Evolutionary conservation across 35 echinoderm and acorn worm species (phyloP), one percentile per base, ranked within the genome.

Genomic region (Lytechinus pictus): DNA sequence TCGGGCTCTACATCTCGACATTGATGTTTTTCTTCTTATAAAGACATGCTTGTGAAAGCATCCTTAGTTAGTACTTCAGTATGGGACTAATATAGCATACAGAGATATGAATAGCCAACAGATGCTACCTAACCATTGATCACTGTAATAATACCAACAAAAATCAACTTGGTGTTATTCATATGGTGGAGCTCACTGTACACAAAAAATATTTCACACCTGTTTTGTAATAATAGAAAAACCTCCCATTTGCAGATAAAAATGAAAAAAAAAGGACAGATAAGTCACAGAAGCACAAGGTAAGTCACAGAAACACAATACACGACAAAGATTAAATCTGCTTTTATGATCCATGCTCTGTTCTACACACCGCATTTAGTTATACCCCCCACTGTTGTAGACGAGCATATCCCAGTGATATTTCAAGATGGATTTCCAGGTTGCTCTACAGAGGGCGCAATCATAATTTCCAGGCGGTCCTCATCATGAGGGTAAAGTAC

Each of bases 401-500:
- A 24, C 5, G 19, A 14, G 6, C 66, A 79, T 79, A 71, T 71
- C 21, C 21, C n/a, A 24, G 21, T 24, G 21, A 79, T 71, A 71
- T 71, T 71, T 71, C 61, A 19, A 19, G 24, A 71, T 60, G 10
- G 57, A 60, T 60, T 12, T n/a, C 66, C 12, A 79, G 2, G 14
- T 7, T 24, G 19, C 19, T 5, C 19, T 79, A 52, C 54, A 24
- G 53, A 72, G 27, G 66, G 66, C 71, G 14, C 10, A 58, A 52
- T 95, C 55, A 96, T 72, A 99, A 95, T 92, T 97, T 97, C 95
- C 97, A 99, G 9, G 98, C 98, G 54, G 96, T 97, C 57, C 92
- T 96, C 98, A 99, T 99, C 98, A 99, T 99, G 4, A 99, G 95
- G 53, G 97, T 8, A 53, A 99, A 99, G 92, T 99, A 99, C 27